Conservation (phyloP, 2,888 invertebrate genomes). For the Palloptera scutellata region DNA sequence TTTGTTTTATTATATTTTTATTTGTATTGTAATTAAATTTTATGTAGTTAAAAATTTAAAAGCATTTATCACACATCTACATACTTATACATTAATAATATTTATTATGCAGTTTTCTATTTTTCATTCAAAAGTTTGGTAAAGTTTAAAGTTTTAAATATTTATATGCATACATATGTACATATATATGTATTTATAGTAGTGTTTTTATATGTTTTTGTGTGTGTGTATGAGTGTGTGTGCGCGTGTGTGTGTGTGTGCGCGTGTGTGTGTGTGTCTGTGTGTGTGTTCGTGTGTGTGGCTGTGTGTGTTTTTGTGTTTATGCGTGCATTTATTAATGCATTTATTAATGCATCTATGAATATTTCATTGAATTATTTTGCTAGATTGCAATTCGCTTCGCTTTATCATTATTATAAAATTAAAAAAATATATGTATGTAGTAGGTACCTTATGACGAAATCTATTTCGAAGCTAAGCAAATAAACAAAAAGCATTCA, state of each 20-base stretch:
- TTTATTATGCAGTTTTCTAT: conserved; percentile 13
- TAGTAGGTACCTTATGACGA: background rate
- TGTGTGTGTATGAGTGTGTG: background rate
- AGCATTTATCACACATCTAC: conserved; percentile 38
- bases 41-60: conserved; percentile 34
- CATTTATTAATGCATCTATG: background rate
- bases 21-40: conserved; percentile 21
- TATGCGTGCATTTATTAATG: background rate
- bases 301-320: conserved; percentile 12
- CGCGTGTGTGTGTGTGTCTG: conserved; percentile 16
- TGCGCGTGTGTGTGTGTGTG: conserved; percentile 16
- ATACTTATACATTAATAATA: conserved; percentile 31
- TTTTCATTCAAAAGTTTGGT: conserved; percentile 16
- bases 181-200: background rate
- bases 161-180: background rate
- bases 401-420: background rate
- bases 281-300: conserved; percentile 16
- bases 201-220: background rate
- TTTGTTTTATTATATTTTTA: conserved; percentile 10
- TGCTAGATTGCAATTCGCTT: too few species aligned
- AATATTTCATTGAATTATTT: too few species aligned
- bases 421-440: conserved; percentile 8
- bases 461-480: too few species aligned
- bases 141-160: background rate
- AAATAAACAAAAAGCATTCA: too few species aligned